Base-by-base conservation (phyloP, 2,888 invertebrate genomes). In the Ophion costatus region DNA sequence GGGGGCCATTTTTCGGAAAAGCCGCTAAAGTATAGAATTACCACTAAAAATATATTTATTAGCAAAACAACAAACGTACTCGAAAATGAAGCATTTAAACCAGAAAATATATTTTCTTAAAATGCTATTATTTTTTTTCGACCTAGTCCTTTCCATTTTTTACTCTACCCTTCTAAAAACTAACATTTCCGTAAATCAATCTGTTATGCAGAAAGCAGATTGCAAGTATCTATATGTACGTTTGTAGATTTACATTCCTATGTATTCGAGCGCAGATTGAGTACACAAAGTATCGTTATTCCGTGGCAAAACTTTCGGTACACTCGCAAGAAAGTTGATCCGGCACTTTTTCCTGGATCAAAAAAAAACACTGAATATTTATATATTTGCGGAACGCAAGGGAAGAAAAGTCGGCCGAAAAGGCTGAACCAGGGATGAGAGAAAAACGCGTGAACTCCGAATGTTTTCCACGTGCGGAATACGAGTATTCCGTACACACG, bases 311-410 rank as follows among this genome's bases (percentile, higher is more conserved):
- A 78, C 64, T 70, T 79, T 82, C n/a, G 61, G 67, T 61, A 64
- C 70, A 24, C 45, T 29, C 51, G 24, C 67, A 59, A 66, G n/a
- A 73, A 75, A 76, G 78, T 71, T 73, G 80, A 77, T 79, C 77
- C 75, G 57, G 64, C 11, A 22, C 75, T 79, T 73, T 70, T 75
- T 57, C 29, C 29, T 22, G 66, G n/a, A 22, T 63, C 38, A 63
- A 75, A 73, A 73, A 61, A 56, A 57, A n/a, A 14, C 70, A 57
- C 83, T 77, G 83, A 85, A 86, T 82, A 77, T 86, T 85, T 74
- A 80, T 80, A 76, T 61, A 29, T 38, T 22, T 29, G 38, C 29
- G 70, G n/a, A 33, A 56, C 14, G 70, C 74, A 24, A 33, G 24
- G 56, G 38, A 63, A 77, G 63, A 57, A 20, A 61, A 45, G 45